Percentiles rank a stretch among this genome's conserved stretches.
Evolutionary conservation across 2,888 invertebrate genomes (phyloP).

Genomic region (Scrobipalpa atriplicella): DNA sequence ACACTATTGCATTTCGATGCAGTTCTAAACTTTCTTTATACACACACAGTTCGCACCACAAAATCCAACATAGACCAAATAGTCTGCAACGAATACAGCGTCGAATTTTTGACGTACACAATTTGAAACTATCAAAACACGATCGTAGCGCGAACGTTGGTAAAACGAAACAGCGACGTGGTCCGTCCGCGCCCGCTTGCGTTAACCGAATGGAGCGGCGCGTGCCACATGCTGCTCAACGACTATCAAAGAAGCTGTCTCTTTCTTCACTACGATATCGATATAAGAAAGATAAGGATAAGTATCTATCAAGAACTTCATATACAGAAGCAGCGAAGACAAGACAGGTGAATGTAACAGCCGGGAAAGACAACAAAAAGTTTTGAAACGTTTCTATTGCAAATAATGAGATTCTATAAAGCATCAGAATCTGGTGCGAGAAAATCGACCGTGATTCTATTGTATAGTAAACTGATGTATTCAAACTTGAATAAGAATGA

Average conservation of each 20-base stretch:
- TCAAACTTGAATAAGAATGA: no score
- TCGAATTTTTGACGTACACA: conserved; percentile 36
- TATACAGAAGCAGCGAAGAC: conserved; percentile 53
- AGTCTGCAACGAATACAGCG: neutral
- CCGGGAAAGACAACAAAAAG: conserved; percentile 70
- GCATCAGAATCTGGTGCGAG: conserved; percentile 9
- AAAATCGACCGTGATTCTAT: conserved; percentile 2
- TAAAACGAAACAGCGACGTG: conserved; percentile 56
- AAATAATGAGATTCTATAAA: conserved; percentile 28
- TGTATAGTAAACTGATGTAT: no score
- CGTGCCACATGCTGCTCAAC: conserved; percentile 74
- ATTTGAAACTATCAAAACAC: conserved; percentile 64
- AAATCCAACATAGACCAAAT: neutral
- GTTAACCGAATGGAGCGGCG: conserved; percentile 77
- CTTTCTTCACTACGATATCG: conserved; percentile 59
- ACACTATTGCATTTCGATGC: conserved; percentile 41
- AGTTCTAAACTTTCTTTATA: conserved; percentile 44
- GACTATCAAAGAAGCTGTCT: conserved; percentile 60
- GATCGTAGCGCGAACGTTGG: conserved; percentile 60
- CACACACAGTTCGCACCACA: conserved; percentile 32
- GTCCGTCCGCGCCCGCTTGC: conserved; percentile 64
- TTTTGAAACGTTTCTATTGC: conserved; percentile 70
- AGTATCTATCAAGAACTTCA: conserved; percentile 50
- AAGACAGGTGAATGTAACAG: conserved; percentile 77
- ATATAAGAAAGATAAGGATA: conserved; percentile 64